Base-by-base conservation (phyloP, 2,888 invertebrate species). In the Rhamphomyia laevipes region DNA sequence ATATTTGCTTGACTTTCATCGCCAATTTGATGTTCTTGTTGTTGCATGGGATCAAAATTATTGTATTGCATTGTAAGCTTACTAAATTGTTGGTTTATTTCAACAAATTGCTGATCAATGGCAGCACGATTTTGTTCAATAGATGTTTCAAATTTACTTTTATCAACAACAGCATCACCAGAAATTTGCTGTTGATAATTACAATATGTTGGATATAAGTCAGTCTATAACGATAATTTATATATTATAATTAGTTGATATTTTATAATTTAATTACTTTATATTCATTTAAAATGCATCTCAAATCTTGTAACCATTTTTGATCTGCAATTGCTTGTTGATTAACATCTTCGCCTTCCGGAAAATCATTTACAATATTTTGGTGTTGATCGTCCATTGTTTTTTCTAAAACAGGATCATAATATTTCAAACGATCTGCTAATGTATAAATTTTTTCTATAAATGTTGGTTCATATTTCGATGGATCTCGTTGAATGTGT, bases 361-460 rank as follows among this genome's bases (percentile, higher is more conserved):
- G 63, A 55, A 57, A 66, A 33, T 59, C 59, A 18, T 59, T 54
- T 17, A 61, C 66, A 42, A 56, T 38, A 51, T 63, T 60, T 43
- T 61, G 61, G 45, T 63, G 58, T 45, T 63, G 62, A 51, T 72
- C 71, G 44, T 64, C 65, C 30, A 63, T 51, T 11, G 60, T 59
- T 48, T 64, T 65, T 50, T 66, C 65, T 44, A 70, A 55, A 17
- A 67, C 65, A 15, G 81, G 81, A 68, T 88, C 88, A 59, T 79
- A 77, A 66, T 79, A 82, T 66, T 84, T 83, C 54, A 88, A 72
- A 52, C 81, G 78, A 63, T 72, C 74, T 17, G 77, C 75, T 57
- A 81, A 63, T 56, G 67, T 65, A 52, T 73, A 74, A 43, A 75
- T 65, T 53, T 72, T 71, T 48, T 75, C 71, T 6, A 78, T 73